Evolutionary conservation across 2,113 vertebrate species (phyloP), one percentile per base, ranked within the genome.

Genomic region (Salvelinus namaycush): DNA sequence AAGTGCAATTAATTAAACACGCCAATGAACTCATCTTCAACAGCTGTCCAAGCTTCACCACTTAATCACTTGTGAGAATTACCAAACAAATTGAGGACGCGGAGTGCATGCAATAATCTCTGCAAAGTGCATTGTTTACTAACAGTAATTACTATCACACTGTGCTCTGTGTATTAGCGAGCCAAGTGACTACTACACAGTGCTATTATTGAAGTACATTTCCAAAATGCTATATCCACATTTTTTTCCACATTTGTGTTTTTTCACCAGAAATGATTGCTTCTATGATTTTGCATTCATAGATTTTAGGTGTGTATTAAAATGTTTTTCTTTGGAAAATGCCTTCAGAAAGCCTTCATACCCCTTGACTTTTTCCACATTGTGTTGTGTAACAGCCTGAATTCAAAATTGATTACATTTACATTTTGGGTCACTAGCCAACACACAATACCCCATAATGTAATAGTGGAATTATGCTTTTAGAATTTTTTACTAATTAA

Each of bases 1-100:
- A 87, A 91, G 87, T 90, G 88, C 81, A 91, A 92, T 94, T 91
- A 95, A 93, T 93, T 94, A 92, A 88, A 89, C 90, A 92, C 94
- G 92, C 87, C 90, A 82, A 92, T 88, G 82, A 93, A 92, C 83
- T 94, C 93, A 93, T 94, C 90, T 90, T 90, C 83, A 92, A 93
- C 91, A 94, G 93, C 91, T 95, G 91, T 90, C 89, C 90, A 88
- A 81, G 88, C 91, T 90, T 84, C 81, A 89, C 75, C 90, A 88
- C 84, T 89, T 92, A 94, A 93, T 92, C 90, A 92, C 91, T 90
- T 80, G 73, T 88, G 90, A 92, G 93, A 92, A 93, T 91, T 94
- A 92, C 87, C 84, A 80, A 87, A 83, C 86, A 76, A 76, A 77
- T 79, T 79, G 83, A 88, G 86, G 88, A 91, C 78, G 82, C 86